These are phyloP conservation scores for Eonycteris spelaea DNA, from an alignment of 2,113 vertebrate species.

Conservation along the genomic window DNA sequence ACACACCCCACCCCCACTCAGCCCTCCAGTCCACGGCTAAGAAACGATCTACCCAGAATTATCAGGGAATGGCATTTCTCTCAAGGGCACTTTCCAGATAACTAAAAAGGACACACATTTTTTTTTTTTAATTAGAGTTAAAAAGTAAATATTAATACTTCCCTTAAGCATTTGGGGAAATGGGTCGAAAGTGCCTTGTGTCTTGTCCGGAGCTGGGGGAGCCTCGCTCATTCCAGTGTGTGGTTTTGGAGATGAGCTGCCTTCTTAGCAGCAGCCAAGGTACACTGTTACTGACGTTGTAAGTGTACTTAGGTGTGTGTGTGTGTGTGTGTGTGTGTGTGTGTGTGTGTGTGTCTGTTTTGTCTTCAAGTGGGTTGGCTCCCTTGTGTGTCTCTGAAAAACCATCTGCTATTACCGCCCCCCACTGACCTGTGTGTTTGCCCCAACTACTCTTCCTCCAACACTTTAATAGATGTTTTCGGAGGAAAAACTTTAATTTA, in stretches of 20 bases:
- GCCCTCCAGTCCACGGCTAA: background rate
- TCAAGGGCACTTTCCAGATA: background rate
- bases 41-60: background rate
- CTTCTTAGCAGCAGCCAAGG: background rate
- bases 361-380: background rate
- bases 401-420: background rate
- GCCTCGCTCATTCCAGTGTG: accelerated
- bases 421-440: accelerated
- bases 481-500: background rate
- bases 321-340: background rate
- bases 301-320: background rate
- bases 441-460: background rate
- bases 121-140: background rate
- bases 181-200: background rate
- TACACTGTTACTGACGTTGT: background rate
- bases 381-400: background rate
- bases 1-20: background rate
- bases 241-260: background rate
- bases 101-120: background rate
- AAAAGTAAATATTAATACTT: background rate
- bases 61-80: background rate
- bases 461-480: background rate
- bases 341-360: background rate
- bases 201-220: background rate
- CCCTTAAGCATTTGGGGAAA: background rate